Evolutionary conservation across 2,888 invertebrate genomes (phyloP).

Genomic region (Odontocerum albicorne): DNA sequence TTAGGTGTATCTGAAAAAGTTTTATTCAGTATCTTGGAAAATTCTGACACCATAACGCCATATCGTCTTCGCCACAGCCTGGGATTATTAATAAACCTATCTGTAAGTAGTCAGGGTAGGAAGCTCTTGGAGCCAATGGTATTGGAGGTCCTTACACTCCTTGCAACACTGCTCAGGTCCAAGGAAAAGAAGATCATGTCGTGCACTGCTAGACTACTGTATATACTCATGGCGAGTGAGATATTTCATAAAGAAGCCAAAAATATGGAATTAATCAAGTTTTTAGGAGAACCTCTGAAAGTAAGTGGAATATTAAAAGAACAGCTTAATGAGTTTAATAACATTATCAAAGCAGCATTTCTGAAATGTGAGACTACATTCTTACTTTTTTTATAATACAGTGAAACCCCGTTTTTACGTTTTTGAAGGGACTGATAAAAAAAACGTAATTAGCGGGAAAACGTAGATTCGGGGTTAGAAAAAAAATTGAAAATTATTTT

Average conservation of each 20-base stretch:
- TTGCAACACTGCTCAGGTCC: conserved; percentile 40
- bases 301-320: conserved; percentile 11
- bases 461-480: too few species aligned
- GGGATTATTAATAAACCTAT: conserved; percentile 69
- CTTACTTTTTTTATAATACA: too few species aligned
- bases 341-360: neutral
- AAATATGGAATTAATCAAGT: conserved; percentile 45
- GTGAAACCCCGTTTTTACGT: too few species aligned
- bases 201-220: conserved; percentile 44
- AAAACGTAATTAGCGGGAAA: too few species aligned
- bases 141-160: conserved; percentile 39
- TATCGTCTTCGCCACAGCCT: conserved; percentile 68
- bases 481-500: too few species aligned
- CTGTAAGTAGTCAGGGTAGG: conserved; percentile 57
- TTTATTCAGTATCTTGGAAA: conserved; percentile 53
- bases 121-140: conserved; percentile 37
- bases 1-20: conserved; percentile 61
- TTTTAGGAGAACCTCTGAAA: conserved; percentile 23
- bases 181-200: conserved; percentile 41
- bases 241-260: conserved; percentile 55
- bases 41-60: conserved; percentile 45
- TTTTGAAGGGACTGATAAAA: too few species aligned
- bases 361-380: neutral
- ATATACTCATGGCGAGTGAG: conserved; percentile 50
- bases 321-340: neutral